Conservation (phyloP, 2,113 vertebrate species). For the Telmatochromis brichardi region DNA sequence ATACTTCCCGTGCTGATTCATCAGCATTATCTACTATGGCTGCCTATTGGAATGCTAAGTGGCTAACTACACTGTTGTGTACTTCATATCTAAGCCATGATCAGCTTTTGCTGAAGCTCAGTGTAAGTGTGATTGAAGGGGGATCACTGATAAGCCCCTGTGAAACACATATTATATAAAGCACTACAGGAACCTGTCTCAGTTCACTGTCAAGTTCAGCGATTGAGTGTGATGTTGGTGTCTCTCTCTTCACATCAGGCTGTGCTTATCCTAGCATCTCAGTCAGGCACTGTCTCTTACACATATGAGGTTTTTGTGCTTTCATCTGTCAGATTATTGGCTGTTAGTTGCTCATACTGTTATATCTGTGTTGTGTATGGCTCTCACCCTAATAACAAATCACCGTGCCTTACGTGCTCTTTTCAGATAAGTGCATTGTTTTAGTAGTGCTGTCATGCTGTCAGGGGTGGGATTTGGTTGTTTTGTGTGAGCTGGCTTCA, state of each 20-base stretch:
- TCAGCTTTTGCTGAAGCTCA: conserved; percentile 20
- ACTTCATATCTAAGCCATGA: conserved; percentile 21
- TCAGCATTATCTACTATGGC: not conserved
- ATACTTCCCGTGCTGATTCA: conserved; percentile 9
- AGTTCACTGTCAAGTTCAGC: not conserved
- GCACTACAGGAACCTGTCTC: not conserved
- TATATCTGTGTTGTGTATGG: not conserved
- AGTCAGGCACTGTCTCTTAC: conserved; percentile 2
- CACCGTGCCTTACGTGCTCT: not conserved
- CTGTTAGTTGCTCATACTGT: not conserved
- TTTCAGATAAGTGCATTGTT: not conserved
- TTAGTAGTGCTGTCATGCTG: not conserved
- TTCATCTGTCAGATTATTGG: not conserved
- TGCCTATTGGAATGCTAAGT: conserved; percentile 25
- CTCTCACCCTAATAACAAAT: not conserved
- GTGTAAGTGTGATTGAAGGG: conserved; percentile 23
- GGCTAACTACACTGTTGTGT: not conserved
- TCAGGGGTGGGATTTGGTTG: not conserved
- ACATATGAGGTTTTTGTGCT: not conserved
- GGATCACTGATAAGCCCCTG: conserved; percentile 34
- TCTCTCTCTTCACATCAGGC: not conserved
- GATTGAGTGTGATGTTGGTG: not conserved
- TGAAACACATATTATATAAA: conserved; percentile 13
- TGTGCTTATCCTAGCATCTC: not conserved
- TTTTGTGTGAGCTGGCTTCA: not conserved